phyloP scores from a whole-genome alignment of 2,113 vertebrate species.

The Aythya baeri region DNA sequence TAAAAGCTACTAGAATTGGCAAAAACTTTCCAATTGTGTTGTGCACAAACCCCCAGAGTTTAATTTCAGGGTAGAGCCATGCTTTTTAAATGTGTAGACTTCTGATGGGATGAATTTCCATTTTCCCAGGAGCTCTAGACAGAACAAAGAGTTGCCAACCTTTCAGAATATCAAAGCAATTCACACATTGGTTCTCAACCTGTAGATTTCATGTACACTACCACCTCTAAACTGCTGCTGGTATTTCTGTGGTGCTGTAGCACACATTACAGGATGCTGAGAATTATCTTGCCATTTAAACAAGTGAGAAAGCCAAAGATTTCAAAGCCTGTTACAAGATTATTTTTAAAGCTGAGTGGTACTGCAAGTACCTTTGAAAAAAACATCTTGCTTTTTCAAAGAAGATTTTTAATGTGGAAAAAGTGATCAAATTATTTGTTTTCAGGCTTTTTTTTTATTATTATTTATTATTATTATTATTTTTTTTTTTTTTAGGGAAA shows the following conservation, averaged over 20 bases:
- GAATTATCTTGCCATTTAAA: not conserved
- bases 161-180: not conserved
- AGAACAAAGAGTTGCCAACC: not conserved
- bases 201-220: not conserved
- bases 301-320: not conserved
- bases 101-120: not conserved
- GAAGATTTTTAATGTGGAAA: not conserved
- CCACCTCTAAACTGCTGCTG: not conserved
- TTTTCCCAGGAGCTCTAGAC: not conserved
- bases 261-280: not conserved
- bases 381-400: not conserved
- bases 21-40: not conserved
- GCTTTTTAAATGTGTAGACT: not conserved
- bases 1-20: not conserved
- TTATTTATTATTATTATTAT: not conserved
- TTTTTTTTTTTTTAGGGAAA: not conserved
- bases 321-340: not conserved
- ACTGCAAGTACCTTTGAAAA: not conserved
- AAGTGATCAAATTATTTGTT: not conserved
- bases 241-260: not conserved
- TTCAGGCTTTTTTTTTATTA: not conserved
- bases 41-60: not conserved
- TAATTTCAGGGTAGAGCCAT: not conserved
- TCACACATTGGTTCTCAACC: not conserved
- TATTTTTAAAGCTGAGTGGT: not conserved